Conservation (phyloP, 2,888 invertebrate genomes). For the Hyppa rectilinea region DNA sequence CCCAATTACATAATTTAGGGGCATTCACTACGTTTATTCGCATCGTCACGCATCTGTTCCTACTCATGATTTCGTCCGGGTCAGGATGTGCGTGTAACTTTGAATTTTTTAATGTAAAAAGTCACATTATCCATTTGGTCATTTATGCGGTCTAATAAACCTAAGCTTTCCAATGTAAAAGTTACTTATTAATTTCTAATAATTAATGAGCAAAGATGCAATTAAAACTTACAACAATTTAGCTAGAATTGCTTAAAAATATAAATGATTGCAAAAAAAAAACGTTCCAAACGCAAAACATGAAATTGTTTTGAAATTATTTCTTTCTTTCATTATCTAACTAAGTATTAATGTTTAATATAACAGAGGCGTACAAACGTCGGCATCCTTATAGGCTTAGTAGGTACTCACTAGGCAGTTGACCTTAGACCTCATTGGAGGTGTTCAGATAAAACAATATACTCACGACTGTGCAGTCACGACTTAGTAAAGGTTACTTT, state of each 20-base stretch:
- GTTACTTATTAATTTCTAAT: background rate
- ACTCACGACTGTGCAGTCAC: slow-evolving; percentile 47
- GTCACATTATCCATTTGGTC: background rate
- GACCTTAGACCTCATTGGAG: slow-evolving; percentile 49
- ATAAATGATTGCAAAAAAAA: too few species aligned
- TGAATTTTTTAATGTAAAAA: background rate
- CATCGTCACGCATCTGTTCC: slow-evolving; percentile 52
- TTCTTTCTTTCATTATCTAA: background rate
- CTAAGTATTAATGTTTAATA: too few species aligned
- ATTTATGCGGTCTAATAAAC: background rate
- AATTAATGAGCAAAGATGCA: background rate
- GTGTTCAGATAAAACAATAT: slow-evolving; percentile 27
- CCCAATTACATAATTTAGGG: slow-evolving; percentile 73
- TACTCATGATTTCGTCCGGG: slow-evolving; percentile 49
- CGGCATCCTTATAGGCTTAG: slow-evolving; percentile 18
- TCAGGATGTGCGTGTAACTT: slow-evolving; percentile 25
- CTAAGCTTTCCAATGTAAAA: background rate
- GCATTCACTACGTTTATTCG: slow-evolving; percentile 54
- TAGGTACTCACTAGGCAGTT: slow-evolving; percentile 26
- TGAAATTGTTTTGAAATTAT: background rate
- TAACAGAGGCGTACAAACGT: too few species aligned
- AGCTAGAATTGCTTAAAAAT: background rate
- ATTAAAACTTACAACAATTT: background rate
- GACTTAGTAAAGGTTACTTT: slow-evolving; percentile 47
- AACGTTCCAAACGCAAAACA: background rate